Percentiles rank a stretch among this genome's conserved stretches.
phyloP scores from a whole-genome alignment of 2,888 invertebrate genomes.

The Papilio elwesi region DNA sequence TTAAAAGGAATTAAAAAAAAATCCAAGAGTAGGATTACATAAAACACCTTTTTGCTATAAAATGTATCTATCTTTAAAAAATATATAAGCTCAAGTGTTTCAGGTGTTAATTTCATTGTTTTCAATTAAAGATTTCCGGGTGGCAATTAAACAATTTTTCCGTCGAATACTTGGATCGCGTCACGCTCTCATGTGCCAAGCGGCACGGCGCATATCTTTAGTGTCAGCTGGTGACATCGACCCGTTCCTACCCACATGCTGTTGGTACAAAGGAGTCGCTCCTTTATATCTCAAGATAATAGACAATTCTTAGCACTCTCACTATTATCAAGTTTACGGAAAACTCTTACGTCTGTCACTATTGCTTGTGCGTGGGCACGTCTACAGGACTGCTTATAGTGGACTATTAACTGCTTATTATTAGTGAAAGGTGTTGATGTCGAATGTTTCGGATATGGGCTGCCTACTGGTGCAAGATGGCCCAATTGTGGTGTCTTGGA shows the following conservation, averaged over 20 bases:
- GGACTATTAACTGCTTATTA: background rate
- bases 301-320: slow-evolving; percentile 14
- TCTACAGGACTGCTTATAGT: slow-evolving; percentile 6
- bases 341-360: slow-evolving; percentile 4
- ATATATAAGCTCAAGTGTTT: background rate
- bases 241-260: slow-evolving; percentile 71
- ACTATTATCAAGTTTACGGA: slow-evolving; percentile 11
- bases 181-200: slow-evolving; percentile 75
- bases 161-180: slow-evolving; percentile 57
- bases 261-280: slow-evolving; percentile 50
- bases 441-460: slow-evolving; percentile 57
- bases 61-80: background rate
- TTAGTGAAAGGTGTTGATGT: background rate
- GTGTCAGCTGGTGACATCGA: slow-evolving; percentile 77
- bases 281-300: slow-evolving; percentile 29
- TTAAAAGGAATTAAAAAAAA: background rate
- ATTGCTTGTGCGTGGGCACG: slow-evolving; percentile 4
- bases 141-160: slow-evolving; percentile 64
- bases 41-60: background rate
- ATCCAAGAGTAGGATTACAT: background rate
- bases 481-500: slow-evolving; percentile 76
- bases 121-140: slow-evolving; percentile 45
- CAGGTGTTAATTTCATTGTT: slow-evolving; percentile 4
- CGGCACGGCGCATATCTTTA: slow-evolving; percentile 71
- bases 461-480: slow-evolving; percentile 70